Evolutionary conservation across 2,797 vertebrate genomes (phyloP), one percentile per base, ranked within the genome.

Genomic region (Leucoraja ocellata): DNA sequence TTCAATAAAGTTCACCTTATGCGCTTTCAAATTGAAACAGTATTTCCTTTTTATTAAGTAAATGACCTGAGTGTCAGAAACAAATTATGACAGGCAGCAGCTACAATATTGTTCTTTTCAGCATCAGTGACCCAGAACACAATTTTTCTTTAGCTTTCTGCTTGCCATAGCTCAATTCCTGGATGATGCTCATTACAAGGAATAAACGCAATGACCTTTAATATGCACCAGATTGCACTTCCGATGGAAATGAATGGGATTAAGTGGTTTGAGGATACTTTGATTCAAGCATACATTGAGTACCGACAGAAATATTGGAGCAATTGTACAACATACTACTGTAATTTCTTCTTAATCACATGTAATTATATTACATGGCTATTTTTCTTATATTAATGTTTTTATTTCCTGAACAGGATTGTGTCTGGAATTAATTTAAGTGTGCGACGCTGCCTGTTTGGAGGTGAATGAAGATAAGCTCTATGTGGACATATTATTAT

Each of bases 401-500:
- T 92, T 92, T 76, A 28, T 92, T 74, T 21, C 25, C 36, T 54
- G 76, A 74, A 92, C 71, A 92, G 90, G 84, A 74, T 76, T 92
- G 28, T 28, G 39, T n/a, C 23, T 76, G 21, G 39, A 36, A 58
- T 39, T 91, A 91, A 46, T 76, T 74, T n/a, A 91, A 16, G 23
- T 88, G 9, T 92, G 90, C 68, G 74, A 71, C 23, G 4, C 71
- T 92, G 90, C 71, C 90, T 92, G 71, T 39, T 39, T 92, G 90
- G 73, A 92, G 23, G 5, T 92, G 90, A 92, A 92, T 92, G 90
- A 92, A 92, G 90, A 92, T 76, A 32, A 91, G 63, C 25, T 68
- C 68, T 74, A 76, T 91, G 68, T 73, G 88, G 68, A 91, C 71
- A 14, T 10, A 7, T 91, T 74, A 63, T 32, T 91, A 39, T 71